Percentiles rank a stretch among this genome's conserved stretches.
Evolutionary conservation across 2,888 invertebrate genomes (phyloP).

Genomic region (Mylabris sibirica): DNA sequence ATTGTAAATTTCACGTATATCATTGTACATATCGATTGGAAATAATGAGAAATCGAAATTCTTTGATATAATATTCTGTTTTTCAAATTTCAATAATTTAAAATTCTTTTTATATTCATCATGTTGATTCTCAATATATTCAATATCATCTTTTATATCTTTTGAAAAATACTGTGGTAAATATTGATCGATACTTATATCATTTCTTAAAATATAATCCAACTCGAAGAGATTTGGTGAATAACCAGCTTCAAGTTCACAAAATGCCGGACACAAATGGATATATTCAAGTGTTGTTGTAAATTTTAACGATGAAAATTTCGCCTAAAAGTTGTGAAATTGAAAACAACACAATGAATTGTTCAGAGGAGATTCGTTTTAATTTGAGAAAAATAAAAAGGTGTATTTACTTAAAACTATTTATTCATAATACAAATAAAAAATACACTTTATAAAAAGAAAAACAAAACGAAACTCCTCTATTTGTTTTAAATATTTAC

Average conservation of each 20-base stretch:
- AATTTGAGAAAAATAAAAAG: slow-evolving; percentile 21
- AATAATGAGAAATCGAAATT: slow-evolving; percentile 25
- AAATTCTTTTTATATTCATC: slow-evolving; percentile 12
- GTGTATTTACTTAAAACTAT: not conserved
- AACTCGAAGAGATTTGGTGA: slow-evolving; percentile 49
- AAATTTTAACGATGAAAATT: slow-evolving; percentile 26
- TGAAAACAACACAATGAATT: slow-evolving; percentile 10
- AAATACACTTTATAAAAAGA: not conserved
- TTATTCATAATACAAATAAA: not conserved
- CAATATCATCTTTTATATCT: slow-evolving; percentile 18
- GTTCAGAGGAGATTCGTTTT: slow-evolving; percentile 16
- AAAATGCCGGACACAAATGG: slow-evolving; percentile 65
- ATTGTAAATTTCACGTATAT: slow-evolving; percentile 16
- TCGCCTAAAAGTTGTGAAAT: slow-evolving; percentile 13
- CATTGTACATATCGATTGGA: slow-evolving; percentile 16
- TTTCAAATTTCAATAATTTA: not conserved
- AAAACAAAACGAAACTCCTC: slow-evolving; percentile 10
- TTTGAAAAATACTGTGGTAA: slow-evolving; percentile 42
- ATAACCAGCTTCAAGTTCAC: slow-evolving; percentile 64
- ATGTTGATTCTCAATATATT: slow-evolving; percentile 8
- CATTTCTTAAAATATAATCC: slow-evolving; percentile 35
- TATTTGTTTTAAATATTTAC: slow-evolving; percentile 41
- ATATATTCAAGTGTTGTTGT: slow-evolving; percentile 52
- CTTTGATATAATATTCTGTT: not conserved
- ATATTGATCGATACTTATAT: slow-evolving; percentile 34